Base-by-base conservation (phyloP, 2,797 vertebrate genomes). In the Botia kubotai region DNA sequence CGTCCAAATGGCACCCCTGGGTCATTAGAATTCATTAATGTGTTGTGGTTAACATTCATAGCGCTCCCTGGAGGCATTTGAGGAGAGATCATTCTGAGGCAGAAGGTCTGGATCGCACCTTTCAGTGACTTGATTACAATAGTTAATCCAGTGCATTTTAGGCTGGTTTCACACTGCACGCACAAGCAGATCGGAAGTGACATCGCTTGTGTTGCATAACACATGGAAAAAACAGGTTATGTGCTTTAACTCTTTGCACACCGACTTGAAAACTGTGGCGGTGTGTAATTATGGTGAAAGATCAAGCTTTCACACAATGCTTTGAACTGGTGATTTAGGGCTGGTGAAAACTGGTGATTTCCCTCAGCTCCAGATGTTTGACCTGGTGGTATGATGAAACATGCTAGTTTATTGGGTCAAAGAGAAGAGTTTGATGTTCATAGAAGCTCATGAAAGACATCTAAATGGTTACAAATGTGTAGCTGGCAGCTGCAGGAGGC, bases 11-110 rank as follows among this genome's bases (percentile, higher is more conserved):
- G 83, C 77, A 86, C 85, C 78, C 74, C 66, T 65, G 65, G 83
- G 81, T 83, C 77, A 82, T 86, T 76, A 83, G 81, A 83, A 86
- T 81, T 81, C 79, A 85, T 85, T 70, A 85, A 79, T 80, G 33
- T 62, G 19, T 81, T 85, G 39, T 10, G 65, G 76, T 83, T 76
- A 76, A 72, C 72, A 65, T 84, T 84, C 60, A 57, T 43, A 21
- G 62, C 3, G 66, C 53, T 70, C 60, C 60, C 60, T 43, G 19
- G 75, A 79, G 72, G 76, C 33, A 26, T 33, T 60, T 48, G 36
- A 66, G 58, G 55, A 75, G 57, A 57, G 70, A 74, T 57, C 48
- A 73, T 82, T 82, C 60, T 78, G 69, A 78, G 67, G 43, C 6
- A 29, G 55, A 36, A 68, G 11, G 46, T 48, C 60, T 71, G 63